These are phyloP conservation scores for Caenorhabditis becei DNA, from an alignment of 2,888 invertebrate genomes.

Conservation along the genomic window DNA sequence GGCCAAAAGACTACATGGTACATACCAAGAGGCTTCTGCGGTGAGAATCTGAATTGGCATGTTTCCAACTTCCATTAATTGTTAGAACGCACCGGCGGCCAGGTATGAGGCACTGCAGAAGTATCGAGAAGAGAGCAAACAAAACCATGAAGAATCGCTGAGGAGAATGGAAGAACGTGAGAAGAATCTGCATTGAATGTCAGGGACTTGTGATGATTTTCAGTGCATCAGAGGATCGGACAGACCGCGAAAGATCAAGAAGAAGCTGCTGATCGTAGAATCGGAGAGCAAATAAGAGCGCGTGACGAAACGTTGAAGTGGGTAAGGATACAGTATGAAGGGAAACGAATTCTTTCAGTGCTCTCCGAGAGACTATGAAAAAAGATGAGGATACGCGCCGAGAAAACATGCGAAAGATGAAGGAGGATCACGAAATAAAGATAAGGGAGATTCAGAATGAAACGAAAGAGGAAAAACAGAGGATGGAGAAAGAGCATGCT, in stretches of 20 bases:
- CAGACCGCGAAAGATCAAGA: neutral
- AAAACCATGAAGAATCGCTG: neutral
- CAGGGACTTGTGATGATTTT: neutral
- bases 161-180: slow-evolving; percentile 3
- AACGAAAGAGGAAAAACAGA: slow-evolving; percentile 5
- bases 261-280: slow-evolving; percentile 1
- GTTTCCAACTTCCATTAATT: too few relatives aligned
- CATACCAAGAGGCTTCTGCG: neutral
- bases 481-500: slow-evolving; percentile 10
- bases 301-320: neutral
- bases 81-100: slow-evolving; percentile 13
- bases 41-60: neutral
- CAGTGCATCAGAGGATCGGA: neutral
- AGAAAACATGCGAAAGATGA: neutral
- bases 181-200: neutral
- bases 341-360: neutral
- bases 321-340: neutral
- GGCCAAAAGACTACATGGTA: neutral
- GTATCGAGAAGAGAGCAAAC: neutral
- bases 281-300: neutral
- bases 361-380: neutral
- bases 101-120: slow-evolving; percentile 7
- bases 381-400: neutral
- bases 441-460: neutral
- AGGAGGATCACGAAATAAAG: slow-evolving; percentile 3